These are phyloP conservation scores for Dendropsophus ebraccatus DNA, from an alignment of 2,113 vertebrate species.

Conservation along the genomic window DNA sequence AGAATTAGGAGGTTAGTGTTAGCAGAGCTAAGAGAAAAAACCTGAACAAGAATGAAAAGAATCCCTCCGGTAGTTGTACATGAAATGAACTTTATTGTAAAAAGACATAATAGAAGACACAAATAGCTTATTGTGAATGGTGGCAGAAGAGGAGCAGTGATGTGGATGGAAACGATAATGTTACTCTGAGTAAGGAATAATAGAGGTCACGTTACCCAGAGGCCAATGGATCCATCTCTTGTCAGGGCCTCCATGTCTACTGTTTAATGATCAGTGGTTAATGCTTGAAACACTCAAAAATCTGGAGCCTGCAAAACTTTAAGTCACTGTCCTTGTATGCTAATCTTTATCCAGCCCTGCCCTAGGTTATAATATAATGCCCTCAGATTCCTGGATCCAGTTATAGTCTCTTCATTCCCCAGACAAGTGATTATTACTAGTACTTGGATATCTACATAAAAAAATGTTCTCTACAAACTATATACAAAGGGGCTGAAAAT, in stretches of 20 bases:
- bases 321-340: neutral
- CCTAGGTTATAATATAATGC: neutral
- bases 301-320: neutral
- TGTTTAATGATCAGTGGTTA: neutral
- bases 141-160: neutral
- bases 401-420: neutral
- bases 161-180: neutral
- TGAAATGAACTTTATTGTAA: slow-evolving; percentile 21
- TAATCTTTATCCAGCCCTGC: neutral
- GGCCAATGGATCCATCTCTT: neutral
- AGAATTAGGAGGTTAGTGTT: no score
- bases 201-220: neutral
- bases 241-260: no score
- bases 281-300: neutral
- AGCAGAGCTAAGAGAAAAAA: neutral
- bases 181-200: neutral
- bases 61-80: neutral
- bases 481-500: neutral
- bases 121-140: slow-evolving; percentile 41
- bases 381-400: neutral
- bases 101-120: neutral
- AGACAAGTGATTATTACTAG: neutral
- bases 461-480: neutral
- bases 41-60: neutral
- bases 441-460: neutral